Percentiles rank a stretch among this genome's conserved stretches.
phyloP scores from a whole-genome alignment of 2,888 invertebrate species.

The Pemphredon lugubris region DNA sequence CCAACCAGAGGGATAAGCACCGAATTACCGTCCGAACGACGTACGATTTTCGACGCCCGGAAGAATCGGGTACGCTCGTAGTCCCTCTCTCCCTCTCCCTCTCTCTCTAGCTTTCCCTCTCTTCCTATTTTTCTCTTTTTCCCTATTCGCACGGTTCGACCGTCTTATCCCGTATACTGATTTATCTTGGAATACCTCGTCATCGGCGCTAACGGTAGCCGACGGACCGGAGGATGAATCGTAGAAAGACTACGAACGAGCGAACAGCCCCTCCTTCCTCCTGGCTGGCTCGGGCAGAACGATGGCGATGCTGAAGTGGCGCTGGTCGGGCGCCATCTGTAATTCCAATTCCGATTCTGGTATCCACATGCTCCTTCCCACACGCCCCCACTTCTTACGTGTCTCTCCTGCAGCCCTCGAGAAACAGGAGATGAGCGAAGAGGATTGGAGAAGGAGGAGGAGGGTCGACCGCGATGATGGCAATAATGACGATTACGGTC shows the following conservation, averaged over 20 bases:
- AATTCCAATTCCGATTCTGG: slow-evolving; percentile 72
- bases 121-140: slow-evolving; percentile 7
- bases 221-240: slow-evolving; percentile 44
- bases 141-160: not conserved
- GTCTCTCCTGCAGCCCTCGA: slow-evolving; percentile 50
- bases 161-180: slow-evolving; percentile 23
- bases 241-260: slow-evolving; percentile 50
- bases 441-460: not conserved
- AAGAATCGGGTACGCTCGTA: slow-evolving; percentile 30
- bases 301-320: slow-evolving; percentile 65
- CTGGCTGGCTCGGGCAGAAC: slow-evolving; percentile 41
- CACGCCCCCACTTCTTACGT: slow-evolving; percentile 32
- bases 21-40: slow-evolving; percentile 28
- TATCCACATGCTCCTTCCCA: slow-evolving; percentile 59
- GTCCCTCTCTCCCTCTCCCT: slow-evolving; percentile 24
- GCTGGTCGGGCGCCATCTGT: slow-evolving; percentile 76
- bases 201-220: slow-evolving; percentile 41
- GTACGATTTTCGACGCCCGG: slow-evolving; percentile 25
- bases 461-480: not conserved
- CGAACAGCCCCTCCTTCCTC: slow-evolving; percentile 50
- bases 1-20: slow-evolving; percentile 6
- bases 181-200: slow-evolving; percentile 47
- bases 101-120: slow-evolving; percentile 9
- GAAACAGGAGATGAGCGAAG: not conserved
- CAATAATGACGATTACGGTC: not conserved